Evolutionary conservation across 2,888 invertebrate species (phyloP).

Genomic region (Lasius fuliginosus): DNA sequence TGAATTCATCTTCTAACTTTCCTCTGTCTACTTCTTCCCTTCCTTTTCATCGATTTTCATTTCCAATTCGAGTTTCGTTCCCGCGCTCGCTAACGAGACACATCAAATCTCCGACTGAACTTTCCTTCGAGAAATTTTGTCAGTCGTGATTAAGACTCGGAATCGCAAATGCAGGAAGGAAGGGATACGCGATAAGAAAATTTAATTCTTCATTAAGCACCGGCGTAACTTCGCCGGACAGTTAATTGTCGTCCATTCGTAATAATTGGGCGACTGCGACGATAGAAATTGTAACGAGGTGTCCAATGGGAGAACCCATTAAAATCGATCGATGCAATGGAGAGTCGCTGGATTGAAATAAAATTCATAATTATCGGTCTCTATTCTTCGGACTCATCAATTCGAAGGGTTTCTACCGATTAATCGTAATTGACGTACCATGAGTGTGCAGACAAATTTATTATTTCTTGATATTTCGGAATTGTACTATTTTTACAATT

Average conservation of each 20-base stretch:
- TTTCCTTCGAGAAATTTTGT: constrained; percentile 77
- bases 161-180: constrained; percentile 67
- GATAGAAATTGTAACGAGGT: constrained; percentile 69
- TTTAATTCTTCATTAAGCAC: constrained; percentile 81
- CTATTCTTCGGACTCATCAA: constrained; percentile 25
- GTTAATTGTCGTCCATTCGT: constrained; percentile 73
- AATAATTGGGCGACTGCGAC: constrained; percentile 66
- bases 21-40: constrained; percentile 33
- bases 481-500: not conserved
- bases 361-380: constrained; percentile 50
- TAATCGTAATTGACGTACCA: constrained; percentile 43
- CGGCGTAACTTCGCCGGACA: constrained; percentile 68
- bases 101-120: constrained; percentile 77
- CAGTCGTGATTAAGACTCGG: constrained; percentile 79
- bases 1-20: constrained; percentile 63
- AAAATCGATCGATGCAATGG: constrained; percentile 57
- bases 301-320: constrained; percentile 53
- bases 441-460: not conserved
- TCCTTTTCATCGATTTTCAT: not conserved
- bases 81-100: constrained; percentile 76
- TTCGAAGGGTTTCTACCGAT: constrained; percentile 30
- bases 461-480: constrained; percentile 26
- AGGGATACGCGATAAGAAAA: constrained; percentile 81
- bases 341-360: constrained; percentile 46
- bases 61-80: constrained; percentile 53